Conservation (phyloP, 1,140 invertebrate genomes). For the Brachionus koreanus region DNA sequence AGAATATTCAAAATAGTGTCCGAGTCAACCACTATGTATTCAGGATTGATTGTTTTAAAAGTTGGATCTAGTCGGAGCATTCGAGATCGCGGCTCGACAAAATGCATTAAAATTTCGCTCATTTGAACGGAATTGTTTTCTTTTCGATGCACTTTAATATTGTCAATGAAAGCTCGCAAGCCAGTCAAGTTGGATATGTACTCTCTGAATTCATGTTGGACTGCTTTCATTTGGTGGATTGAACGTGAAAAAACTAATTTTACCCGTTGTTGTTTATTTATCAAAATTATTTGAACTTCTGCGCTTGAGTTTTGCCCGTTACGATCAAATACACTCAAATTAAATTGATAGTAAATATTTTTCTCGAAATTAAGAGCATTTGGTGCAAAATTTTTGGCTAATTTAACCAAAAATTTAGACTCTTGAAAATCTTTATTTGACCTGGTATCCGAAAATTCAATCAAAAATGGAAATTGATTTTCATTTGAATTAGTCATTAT, state of each 20-base stretch:
- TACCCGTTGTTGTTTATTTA: constrained; percentile 29
- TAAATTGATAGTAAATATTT: constrained; percentile 33
- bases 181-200: constrained; percentile 32
- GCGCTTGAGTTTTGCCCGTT: not conserved
- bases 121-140: not conserved
- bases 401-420: not conserved
- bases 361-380: not conserved
- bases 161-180: constrained; percentile 10
- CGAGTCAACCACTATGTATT: not conserved
- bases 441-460: not conserved
- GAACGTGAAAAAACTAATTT: constrained; percentile 15
- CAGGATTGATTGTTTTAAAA: not conserved
- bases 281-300: constrained; percentile 32
- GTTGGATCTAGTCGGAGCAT: not conserved
- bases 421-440: not conserved
- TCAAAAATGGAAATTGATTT: not conserved
- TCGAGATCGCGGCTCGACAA: constrained; percentile 26
- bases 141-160: not conserved
- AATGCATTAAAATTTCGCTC: constrained; percentile 38
- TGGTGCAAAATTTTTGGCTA: not conserved
- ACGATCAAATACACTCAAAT: constrained; percentile 23
- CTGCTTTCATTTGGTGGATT: not conserved
- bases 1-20: constrained; percentile 8
- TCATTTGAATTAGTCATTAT: not conserved
- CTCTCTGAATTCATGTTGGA: constrained; percentile 4